Percentiles rank a stretch among this genome's conserved stretches.
Evolutionary conservation across 2,113 vertebrate species (phyloP).

Genomic region (Ceyx melanurus): DNA sequence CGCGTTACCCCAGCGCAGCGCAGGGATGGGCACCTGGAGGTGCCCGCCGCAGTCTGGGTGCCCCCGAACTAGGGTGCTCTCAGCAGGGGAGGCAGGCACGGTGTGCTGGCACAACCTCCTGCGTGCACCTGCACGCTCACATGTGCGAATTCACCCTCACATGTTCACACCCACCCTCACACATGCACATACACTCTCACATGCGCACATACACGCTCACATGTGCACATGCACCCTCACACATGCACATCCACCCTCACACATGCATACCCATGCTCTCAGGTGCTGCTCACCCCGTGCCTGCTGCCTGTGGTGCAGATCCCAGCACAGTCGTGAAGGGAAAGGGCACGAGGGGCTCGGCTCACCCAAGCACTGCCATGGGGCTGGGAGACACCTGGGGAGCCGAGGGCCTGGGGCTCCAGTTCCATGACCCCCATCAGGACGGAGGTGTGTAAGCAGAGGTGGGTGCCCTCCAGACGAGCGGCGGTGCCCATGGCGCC

Average conservation of each 20-base stretch:
- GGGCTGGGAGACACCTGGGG: too few species aligned
- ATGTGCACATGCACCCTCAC: too few species aligned
- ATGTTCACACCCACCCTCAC: too few species aligned
- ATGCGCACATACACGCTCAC: too few species aligned
- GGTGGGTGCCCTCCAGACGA: fast-evolving
- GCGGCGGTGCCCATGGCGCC: neutral
- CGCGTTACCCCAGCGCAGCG: neutral
- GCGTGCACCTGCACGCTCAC: fast-evolving
- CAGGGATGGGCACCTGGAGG: too few species aligned
- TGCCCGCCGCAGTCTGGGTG: too few species aligned
- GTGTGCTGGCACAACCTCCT: neutral
- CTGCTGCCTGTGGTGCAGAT: neutral
- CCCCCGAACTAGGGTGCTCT: fast-evolving
- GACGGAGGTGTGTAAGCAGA: neutral
- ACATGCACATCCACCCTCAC: too few species aligned
- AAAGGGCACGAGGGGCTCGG: neutral
- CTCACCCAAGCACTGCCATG: neutral
- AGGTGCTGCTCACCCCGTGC: neutral
- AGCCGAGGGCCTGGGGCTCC: too few species aligned
- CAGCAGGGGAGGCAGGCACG: fast-evolving
- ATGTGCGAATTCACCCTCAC: neutral
- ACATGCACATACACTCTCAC: neutral
- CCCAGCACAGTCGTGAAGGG: neutral
- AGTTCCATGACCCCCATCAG: neutral
- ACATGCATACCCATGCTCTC: neutral